Conservation (phyloP, 2,113 vertebrate species). For the Triplophysa siluroides region DNA sequence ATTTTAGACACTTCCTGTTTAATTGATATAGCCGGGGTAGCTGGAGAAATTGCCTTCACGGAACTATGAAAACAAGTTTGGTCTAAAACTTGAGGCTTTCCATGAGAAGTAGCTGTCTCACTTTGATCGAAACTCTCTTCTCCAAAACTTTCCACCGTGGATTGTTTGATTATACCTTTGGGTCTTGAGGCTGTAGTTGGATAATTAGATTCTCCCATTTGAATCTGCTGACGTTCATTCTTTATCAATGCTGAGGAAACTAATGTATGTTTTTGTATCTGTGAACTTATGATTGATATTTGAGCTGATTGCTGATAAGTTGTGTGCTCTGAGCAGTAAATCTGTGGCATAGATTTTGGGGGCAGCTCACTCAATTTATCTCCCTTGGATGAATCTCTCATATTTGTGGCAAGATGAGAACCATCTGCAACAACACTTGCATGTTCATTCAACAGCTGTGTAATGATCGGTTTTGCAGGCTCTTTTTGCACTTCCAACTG, state of each 20-base stretch:
- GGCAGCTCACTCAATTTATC: conserved; percentile 16
- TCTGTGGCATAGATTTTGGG: conserved; percentile 20
- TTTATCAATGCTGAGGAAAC: not conserved
- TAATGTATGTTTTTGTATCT: not conserved
- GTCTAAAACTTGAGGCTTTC: not conserved
- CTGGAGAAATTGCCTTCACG: not conserved
- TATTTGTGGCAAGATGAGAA: not conserved
- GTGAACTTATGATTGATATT: not conserved
- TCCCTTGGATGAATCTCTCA: conserved; percentile 8
- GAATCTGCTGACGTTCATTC: not conserved
- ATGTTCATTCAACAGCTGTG: not conserved
- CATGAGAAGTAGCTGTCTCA: not conserved
- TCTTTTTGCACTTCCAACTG: conserved; percentile 5
- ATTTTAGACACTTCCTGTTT: not conserved
- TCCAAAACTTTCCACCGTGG: conserved; percentile 63
- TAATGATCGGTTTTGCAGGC: not conserved
- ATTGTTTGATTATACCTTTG: conserved; percentile 71
- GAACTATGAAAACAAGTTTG: conserved; percentile 13
- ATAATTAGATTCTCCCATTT: not conserved
- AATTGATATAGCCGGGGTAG: not conserved
- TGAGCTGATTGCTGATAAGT: conserved; percentile 49
- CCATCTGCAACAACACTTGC: not conserved
- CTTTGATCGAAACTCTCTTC: conserved; percentile 54
- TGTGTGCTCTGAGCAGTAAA: conserved; percentile 4
- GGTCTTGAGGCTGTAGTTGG: conserved; percentile 45